A percentile compares a stretch with the other conserved stretches of the same genome.
phyloP scores from a whole-genome alignment of 2,888 invertebrate species.

The Amphipyra tragopoginis region DNA sequence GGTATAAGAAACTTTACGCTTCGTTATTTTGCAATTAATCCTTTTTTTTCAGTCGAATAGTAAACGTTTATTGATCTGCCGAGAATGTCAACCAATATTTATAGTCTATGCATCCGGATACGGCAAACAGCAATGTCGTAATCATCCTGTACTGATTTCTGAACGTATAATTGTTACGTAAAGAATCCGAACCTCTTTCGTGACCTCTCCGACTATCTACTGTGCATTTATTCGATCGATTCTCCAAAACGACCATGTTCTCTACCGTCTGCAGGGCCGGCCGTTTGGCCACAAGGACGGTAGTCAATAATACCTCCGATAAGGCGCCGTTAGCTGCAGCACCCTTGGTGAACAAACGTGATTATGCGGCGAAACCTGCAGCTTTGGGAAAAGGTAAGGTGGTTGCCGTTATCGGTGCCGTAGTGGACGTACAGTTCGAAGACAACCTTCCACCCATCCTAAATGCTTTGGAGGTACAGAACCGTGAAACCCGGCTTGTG shows the following conservation, averaged over 20 bases:
- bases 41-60: no score
- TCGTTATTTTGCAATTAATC: no score
- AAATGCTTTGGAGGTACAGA: constrained; percentile 98
- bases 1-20: no score
- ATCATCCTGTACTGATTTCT: constrained; percentile 46
- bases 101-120: constrained; percentile 41
- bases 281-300: constrained; percentile 86
- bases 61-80: not conserved
- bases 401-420: constrained; percentile 99
- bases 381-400: constrained; percentile 91
- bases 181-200: constrained; percentile 72
- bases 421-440: constrained; percentile 99
- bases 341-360: constrained; percentile 82
- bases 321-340: constrained; percentile 87
- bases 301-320: constrained; percentile 87
- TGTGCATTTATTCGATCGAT: constrained; percentile 73
- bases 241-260: constrained; percentile 81
- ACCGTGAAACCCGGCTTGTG: constrained; percentile 94
- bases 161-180: constrained; percentile 77
- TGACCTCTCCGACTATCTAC: constrained; percentile 66
- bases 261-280: constrained; percentile 88
- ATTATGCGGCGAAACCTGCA: constrained; percentile 81
- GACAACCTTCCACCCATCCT: constrained; percentile 97
- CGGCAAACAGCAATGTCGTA: constrained; percentile 56
- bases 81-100: constrained; percentile 8